Conservation (phyloP, 2,888 invertebrate species). For the Stenodera caucasica region DNA sequence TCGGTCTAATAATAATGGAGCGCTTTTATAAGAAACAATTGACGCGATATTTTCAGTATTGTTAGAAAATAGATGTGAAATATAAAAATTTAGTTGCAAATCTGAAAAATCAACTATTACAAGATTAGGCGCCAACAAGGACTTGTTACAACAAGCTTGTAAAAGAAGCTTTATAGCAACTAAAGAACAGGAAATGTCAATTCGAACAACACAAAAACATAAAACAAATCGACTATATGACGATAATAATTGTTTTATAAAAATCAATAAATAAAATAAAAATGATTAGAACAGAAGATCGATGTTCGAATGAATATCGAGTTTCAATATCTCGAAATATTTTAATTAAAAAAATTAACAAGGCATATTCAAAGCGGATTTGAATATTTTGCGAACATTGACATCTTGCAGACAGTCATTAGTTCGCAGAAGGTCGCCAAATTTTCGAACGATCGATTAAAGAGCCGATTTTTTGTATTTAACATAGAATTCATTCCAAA, state of each 20-base stretch:
- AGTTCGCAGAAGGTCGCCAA: not conserved
- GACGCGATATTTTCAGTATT: too few species aligned
- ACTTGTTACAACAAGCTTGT: slow-evolving; percentile 7
- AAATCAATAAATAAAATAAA: too few species aligned
- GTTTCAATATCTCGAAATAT: too few species aligned
- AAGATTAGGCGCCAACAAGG: not conserved
- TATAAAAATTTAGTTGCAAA: not conserved
- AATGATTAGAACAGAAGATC: too few species aligned
- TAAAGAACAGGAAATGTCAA: slow-evolving; percentile 15
- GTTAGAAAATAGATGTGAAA: not conserved
- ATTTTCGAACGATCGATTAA: not conserved
- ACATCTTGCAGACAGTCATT: not conserved
- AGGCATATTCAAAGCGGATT: not conserved
- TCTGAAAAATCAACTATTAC: slow-evolving; percentile 1
- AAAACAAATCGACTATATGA: not conserved
- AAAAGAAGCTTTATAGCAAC: slow-evolving; percentile 11
- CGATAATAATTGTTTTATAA: too few species aligned
- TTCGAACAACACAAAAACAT: not conserved
- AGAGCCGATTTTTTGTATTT: not conserved
- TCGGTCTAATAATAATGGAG: too few species aligned
- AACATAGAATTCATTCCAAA: not conserved
- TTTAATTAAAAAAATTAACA: not conserved
- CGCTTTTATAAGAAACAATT: too few species aligned
- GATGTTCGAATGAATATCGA: too few species aligned
- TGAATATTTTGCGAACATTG: not conserved